Evolutionary conservation across 2,888 invertebrate genomes (phyloP), one percentile per base, ranked within the genome.

Genomic region (Eristalinus aeneus): DNA sequence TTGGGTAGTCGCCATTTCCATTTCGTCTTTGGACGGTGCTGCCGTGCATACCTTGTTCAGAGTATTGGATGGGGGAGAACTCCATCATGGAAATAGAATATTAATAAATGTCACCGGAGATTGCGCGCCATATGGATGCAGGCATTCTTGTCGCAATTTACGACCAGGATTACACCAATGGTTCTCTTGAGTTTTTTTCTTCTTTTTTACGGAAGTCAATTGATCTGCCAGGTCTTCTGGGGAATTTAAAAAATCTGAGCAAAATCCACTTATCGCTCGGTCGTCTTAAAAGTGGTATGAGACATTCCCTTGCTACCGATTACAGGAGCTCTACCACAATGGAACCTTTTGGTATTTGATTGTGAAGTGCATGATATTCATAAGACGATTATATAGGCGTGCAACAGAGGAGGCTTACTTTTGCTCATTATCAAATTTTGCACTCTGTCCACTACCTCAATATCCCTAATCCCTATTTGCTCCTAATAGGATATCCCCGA

Each of bases 321-420:
- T 81, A 82, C 20, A 53, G 58, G 16, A 36, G n/a, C 1, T 84
- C 39, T 12, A 11, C 22, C 10, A 79, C 60, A 80, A 76, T 68
- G 46, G 39, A 8, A 3, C 36, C 36, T 64, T 69, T 72, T 3
- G 64, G 63, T 12, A 69, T 61, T 81, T 23, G 31, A 46, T 22
- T 68, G 76, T 73, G 54, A 65, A 72, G 79, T 72, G 58, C 71
- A 65, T 77, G 72, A 77, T 61, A 54, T 69, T 58, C 73, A 69
- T 81, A 86, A 86, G 82, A 74, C 77, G 86, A 86, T 86, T 86
- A 78, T 27, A 39, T 60, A 77, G 82, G 81, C 82, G 82, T 82
- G 82, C 82, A 77, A 68, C 36, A 53, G n/a, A 76, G 80, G 76
- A 73, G 79, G 61, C 72, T 81, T 77, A 68, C 58, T 80, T 69